A percentile compares a stretch with the other conserved stretches of the same genome.
These are phyloP conservation scores for Papilio xuthus DNA, from an alignment of 1,140 invertebrate species.

Conservation along the genomic window DNA sequence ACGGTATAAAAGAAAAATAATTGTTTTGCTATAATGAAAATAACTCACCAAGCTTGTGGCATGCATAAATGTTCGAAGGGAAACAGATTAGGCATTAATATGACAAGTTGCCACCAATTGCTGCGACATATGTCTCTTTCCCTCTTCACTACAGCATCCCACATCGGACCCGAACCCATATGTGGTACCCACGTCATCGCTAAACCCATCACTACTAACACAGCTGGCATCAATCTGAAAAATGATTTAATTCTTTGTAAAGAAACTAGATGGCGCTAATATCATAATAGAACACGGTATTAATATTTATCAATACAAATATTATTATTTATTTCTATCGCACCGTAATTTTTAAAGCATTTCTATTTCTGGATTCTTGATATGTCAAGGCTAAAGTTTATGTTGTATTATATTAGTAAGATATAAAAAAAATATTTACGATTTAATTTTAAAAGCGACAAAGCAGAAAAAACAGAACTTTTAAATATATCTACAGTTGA, in stretches of 20 bases:
- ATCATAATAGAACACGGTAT: not conserved
- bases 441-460: too few relatives aligned
- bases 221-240: constrained; percentile 70
- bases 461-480: too few relatives aligned
- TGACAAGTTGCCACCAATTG: constrained; percentile 77
- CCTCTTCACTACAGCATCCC: constrained; percentile 72
- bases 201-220: constrained; percentile 72
- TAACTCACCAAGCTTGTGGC: constrained; percentile 73
- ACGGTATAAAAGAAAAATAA: not conserved
- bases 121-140: constrained; percentile 68
- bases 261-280: not conserved
- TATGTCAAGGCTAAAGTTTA: too few relatives aligned
- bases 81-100: constrained; percentile 74
- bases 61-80: constrained; percentile 73
- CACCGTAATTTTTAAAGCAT: too few relatives aligned
- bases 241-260: not conserved
- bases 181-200: constrained; percentile 77
- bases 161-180: constrained; percentile 73
- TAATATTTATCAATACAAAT: not conserved
- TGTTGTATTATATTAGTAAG: too few relatives aligned
- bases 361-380: too few relatives aligned
- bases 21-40: not conserved
- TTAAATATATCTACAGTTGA: too few relatives aligned
- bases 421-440: too few relatives aligned
- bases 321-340: too few relatives aligned